Evolutionary conservation across 1,140 invertebrate species (phyloP).

Genomic region (Proales similis): DNA sequence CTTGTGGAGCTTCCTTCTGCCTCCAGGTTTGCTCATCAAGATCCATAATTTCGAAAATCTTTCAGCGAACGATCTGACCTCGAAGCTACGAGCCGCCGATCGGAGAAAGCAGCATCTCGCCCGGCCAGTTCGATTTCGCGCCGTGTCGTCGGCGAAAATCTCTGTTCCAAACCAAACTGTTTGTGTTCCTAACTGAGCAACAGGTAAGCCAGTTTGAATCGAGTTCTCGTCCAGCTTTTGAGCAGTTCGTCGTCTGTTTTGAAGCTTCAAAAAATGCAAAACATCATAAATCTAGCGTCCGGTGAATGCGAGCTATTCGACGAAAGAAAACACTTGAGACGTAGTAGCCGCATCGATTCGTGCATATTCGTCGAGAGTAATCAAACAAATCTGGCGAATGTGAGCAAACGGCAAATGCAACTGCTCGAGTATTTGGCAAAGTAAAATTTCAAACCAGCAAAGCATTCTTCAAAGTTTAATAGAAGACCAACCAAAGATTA

Average conservation of each 20-base stretch:
- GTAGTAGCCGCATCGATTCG: too few species aligned
- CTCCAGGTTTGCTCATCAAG: not conserved
- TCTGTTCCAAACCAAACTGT: slow-evolving; percentile 59
- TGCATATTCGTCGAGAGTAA: too few species aligned
- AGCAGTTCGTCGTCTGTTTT: not conserved
- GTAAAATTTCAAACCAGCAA: not conserved
- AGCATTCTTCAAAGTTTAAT: not conserved
- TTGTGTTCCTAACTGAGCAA: slow-evolving; percentile 59
- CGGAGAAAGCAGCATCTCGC: slow-evolving; percentile 57
- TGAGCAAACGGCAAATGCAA: not conserved
- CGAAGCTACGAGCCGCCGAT: slow-evolving; percentile 54
- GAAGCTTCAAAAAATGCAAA: slow-evolving; percentile 33
- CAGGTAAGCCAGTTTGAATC: slow-evolving; percentile 53
- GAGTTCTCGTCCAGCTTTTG: not conserved
- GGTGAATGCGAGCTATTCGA: slow-evolving; percentile 20
- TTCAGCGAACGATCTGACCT: not conserved
- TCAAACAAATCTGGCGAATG: too few species aligned
- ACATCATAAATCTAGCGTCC: slow-evolving; percentile 26
- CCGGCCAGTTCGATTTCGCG: slow-evolving; percentile 56
- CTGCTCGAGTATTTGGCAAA: not conserved
- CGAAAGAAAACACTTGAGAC: not conserved
- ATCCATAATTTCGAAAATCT: not conserved
- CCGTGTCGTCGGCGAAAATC: slow-evolving; percentile 53
- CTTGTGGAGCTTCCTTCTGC: slow-evolving; percentile 20
- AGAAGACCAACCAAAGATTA: not conserved